Percentiles rank a stretch among this genome's conserved stretches.
These are phyloP conservation scores for Alitta virens DNA, from an alignment of 2,888 invertebrate genomes.

Conservation along the genomic window DNA sequence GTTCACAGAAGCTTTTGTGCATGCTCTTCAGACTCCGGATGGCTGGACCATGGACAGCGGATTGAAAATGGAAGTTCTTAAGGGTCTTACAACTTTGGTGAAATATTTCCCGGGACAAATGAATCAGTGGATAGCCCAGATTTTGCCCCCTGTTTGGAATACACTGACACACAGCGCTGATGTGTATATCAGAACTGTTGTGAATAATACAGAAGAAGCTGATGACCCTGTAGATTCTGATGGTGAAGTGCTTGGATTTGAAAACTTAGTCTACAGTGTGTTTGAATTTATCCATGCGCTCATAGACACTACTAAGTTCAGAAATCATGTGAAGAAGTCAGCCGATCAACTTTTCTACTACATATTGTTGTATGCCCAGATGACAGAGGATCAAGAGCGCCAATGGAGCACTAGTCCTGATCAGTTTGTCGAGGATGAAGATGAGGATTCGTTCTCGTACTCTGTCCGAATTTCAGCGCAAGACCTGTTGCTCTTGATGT, in stretches of 20 bases:
- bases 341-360: conserved; percentile 68
- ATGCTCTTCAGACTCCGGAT: conserved; percentile 63
- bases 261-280: conserved; percentile 66
- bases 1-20: conserved; percentile 66
- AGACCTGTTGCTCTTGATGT: conserved; percentile 64
- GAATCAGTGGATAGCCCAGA: conserved; percentile 64
- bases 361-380: conserved; percentile 69
- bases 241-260: conserved; percentile 67
- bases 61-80: conserved; percentile 67
- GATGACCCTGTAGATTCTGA: conserved; percentile 66
- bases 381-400: conserved; percentile 65
- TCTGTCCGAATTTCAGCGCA: conserved; percentile 69
- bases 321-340: conserved; percentile 63
- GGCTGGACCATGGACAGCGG: conserved; percentile 64
- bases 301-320: conserved; percentile 63
- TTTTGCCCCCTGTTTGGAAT: conserved; percentile 69
- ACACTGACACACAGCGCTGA: conserved; percentile 69
- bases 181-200: conserved; percentile 63
- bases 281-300: conserved; percentile 69
- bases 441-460: conserved; percentile 65
- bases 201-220: conserved; percentile 64
- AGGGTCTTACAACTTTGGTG: conserved; percentile 66
- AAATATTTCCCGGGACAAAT: conserved; percentile 66
- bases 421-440: conserved; percentile 71
- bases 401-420: conserved; percentile 66